Evolutionary conservation across 2,797 vertebrate species (phyloP).

Genomic region (Leontopithecus rosalia): DNA sequence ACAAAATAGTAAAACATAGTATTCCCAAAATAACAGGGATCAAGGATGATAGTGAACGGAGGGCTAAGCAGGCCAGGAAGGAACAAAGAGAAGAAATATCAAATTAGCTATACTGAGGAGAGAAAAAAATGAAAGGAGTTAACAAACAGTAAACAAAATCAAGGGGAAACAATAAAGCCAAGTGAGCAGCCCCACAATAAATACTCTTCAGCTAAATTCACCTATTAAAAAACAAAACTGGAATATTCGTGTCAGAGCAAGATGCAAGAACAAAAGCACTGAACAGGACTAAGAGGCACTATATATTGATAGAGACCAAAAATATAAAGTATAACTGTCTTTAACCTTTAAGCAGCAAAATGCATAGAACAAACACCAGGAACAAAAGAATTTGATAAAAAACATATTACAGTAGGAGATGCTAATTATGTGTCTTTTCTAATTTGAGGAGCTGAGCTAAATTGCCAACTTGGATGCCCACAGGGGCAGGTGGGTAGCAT

Average conservation of each 20-base stretch:
- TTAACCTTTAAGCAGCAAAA: slow-evolving; percentile 36
- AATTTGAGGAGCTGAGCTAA: neutral
- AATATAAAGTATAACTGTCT: neutral
- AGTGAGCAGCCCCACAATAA: neutral
- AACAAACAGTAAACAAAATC: neutral
- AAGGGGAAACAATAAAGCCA: neutral
- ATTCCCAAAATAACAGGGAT: neutral
- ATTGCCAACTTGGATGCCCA: neutral
- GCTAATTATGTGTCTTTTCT: slow-evolving; percentile 34
- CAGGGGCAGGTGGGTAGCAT: neutral
- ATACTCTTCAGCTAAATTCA: neutral
- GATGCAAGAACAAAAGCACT: neutral
- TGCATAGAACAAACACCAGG: neutral
- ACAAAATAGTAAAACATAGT: neutral
- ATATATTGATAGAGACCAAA: neutral
- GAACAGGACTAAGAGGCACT: neutral
- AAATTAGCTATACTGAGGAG: neutral
- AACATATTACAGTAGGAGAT: neutral
- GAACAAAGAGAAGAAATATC: neutral
- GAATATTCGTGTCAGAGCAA: neutral
- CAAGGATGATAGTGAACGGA: neutral
- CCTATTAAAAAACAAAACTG: neutral
- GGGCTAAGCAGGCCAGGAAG: neutral
- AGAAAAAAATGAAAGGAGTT: neutral
- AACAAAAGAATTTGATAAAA: neutral